phyloP scores from a whole-genome alignment of 2,113 vertebrate genomes.

The Damaliscus lunatus region DNA sequence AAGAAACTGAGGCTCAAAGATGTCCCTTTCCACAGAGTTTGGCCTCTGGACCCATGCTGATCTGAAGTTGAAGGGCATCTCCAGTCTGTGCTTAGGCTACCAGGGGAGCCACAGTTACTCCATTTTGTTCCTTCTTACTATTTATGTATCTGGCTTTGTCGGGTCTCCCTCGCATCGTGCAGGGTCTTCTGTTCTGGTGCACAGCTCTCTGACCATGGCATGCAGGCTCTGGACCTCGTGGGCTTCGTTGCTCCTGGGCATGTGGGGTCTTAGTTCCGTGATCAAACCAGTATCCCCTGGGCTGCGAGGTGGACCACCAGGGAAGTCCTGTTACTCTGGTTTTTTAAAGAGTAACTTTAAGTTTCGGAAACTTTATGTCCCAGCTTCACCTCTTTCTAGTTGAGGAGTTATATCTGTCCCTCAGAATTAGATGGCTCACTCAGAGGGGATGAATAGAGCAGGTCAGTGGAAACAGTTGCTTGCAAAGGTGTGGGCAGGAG shows the following conservation, averaged over 20 bases:
- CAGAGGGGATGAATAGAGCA: too few species aligned
- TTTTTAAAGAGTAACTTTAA: background rate
- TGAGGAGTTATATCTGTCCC: background rate
- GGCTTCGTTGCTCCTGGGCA: background rate
- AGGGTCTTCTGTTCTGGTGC: background rate
- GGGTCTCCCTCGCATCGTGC: background rate
- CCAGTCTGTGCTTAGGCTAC: background rate
- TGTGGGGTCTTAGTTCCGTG: background rate
- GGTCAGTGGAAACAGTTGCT: background rate
- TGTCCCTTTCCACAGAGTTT: background rate
- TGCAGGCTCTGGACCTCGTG: background rate
- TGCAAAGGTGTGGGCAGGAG: background rate
- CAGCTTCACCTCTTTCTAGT: background rate
- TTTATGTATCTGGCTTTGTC: background rate
- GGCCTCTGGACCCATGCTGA: background rate
- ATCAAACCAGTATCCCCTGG: background rate
- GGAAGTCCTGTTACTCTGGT: background rate
- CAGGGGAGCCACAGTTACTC: background rate
- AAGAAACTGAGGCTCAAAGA: background rate
- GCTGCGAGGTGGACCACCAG: background rate
- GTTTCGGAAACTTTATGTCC: background rate
- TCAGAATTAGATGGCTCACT: fast-evolving
- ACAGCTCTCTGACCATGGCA: background rate
- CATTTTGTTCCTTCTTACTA: background rate
- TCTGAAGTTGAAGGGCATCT: background rate